These are phyloP conservation scores for Machaerirhynchus nigripectus DNA, from an alignment of 2,113 vertebrate species.

Conservation along the genomic window DNA sequence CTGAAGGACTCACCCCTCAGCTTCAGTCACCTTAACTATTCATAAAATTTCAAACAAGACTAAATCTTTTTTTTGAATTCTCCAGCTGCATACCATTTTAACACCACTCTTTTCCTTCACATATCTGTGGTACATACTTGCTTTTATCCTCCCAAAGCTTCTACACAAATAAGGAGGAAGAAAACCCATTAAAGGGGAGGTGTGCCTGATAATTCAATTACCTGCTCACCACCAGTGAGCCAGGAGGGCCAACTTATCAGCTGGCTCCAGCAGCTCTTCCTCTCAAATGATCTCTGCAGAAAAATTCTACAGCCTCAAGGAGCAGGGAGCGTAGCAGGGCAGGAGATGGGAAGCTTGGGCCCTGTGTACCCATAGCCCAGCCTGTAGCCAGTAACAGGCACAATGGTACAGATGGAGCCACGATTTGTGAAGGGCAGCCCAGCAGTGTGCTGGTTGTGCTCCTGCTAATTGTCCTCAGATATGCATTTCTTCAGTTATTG, in stretches of 20 bases:
- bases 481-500: rapidly evolving
- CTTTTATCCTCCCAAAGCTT: slow-evolving; percentile 8
- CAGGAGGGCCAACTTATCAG: background rate
- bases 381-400: background rate
- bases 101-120: background rate
- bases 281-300: background rate
- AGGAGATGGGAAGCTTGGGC: background rate
- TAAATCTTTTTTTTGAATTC: background rate
- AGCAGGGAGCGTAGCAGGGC: background rate
- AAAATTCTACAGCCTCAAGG: background rate
- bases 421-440: background rate
- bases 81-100: background rate
- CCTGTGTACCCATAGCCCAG: background rate
- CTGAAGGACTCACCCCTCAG: background rate
- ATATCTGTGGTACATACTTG: background rate
- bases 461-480: background rate
- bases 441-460: background rate
- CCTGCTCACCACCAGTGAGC: background rate
- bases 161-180: background rate
- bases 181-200: background rate
- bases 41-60: background rate
- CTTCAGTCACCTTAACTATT: background rate
- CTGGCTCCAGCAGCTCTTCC: background rate
- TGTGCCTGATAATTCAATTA: slow-evolving; percentile 35
- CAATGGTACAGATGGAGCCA: background rate